Percentiles rank a stretch among this genome's conserved stretches.
phyloP scores from a whole-genome alignment of 2,888 invertebrate genomes.

The Nesidiocoris tenuis region DNA sequence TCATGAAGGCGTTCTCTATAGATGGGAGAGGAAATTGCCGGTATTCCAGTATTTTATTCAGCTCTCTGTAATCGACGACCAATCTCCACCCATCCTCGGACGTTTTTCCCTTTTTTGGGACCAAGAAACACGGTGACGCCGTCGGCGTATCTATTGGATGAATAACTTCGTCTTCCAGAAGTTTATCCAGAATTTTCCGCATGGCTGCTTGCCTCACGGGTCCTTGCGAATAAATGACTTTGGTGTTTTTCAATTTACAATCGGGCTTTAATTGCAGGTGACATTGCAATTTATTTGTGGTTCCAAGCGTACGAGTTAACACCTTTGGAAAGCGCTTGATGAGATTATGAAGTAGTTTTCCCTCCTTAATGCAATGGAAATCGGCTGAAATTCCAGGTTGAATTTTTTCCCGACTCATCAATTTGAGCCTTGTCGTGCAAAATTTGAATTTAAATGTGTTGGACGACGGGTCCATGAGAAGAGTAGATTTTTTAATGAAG shows the following conservation, averaged over 20 bases:
- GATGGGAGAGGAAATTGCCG: neutral
- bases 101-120: constrained; percentile 19
- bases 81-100: neutral
- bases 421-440: neutral
- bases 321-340: constrained; percentile 5
- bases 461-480: constrained; percentile 14
- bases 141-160: constrained; percentile 13
- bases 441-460: constrained; percentile 12
- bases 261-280: constrained; percentile 6
- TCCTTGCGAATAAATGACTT: constrained; percentile 20
- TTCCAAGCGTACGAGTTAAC: constrained; percentile 8
- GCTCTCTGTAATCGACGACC: constrained; percentile 48
- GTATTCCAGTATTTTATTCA: constrained; percentile 9
- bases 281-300: constrained; percentile 1
- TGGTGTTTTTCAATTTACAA: neutral
- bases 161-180: constrained; percentile 20
- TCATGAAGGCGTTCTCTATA: neutral
- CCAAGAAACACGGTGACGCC: constrained; percentile 22
- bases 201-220: neutral
- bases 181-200: constrained; percentile 5
- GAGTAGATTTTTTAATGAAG: neutral
- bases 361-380: neutral
- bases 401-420: no score
- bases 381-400: neutral
- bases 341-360: neutral